Evolutionary conservation across 1,140 invertebrate species (phyloP).

Genomic region (Zophobas morio): DNA sequence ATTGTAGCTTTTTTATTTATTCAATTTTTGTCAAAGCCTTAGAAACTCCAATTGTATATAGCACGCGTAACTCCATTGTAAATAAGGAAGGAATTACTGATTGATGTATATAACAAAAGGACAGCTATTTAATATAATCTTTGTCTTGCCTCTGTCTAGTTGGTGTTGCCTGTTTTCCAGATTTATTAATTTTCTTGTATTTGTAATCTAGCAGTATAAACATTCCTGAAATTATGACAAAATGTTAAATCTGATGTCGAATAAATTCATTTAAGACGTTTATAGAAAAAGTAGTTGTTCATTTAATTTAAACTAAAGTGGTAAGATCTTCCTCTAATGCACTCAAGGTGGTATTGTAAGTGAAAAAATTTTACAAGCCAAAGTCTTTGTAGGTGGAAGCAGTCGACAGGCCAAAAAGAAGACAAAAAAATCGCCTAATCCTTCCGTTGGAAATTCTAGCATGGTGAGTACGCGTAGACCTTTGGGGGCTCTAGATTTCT

Average conservation of each 20-base stretch:
- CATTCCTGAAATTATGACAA: slow-evolving; percentile 52
- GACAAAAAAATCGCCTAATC: slow-evolving; percentile 67
- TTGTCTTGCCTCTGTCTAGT: slow-evolving; percentile 62
- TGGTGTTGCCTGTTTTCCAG: slow-evolving; percentile 50
- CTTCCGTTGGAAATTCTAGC: slow-evolving; percentile 51
- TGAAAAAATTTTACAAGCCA: slow-evolving; percentile 44
- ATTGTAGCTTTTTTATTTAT: slow-evolving; percentile 61
- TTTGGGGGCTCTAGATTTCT: too few relatives aligned
- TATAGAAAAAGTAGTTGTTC: slow-evolving; percentile 59
- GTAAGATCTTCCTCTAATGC: slow-evolving; percentile 60
- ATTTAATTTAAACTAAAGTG: slow-evolving; percentile 48
- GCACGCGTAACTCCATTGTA: slow-evolving; percentile 38
- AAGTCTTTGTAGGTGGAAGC: slow-evolving; percentile 64
- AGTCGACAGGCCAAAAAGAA: slow-evolving; percentile 67
- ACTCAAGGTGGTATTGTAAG: slow-evolving; percentile 53
- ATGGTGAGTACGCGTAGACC: slow-evolving; percentile 51
- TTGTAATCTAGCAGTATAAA: slow-evolving; percentile 46
- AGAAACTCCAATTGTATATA: slow-evolving; percentile 16
- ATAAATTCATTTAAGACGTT: slow-evolving; percentile 66
- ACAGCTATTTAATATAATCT: slow-evolving; percentile 29
- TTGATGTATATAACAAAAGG: slow-evolving; percentile 29
- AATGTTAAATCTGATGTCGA: slow-evolving; percentile 63
- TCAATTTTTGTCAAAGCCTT: slow-evolving; percentile 51
- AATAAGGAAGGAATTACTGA: slow-evolving; percentile 29
- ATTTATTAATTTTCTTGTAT: slow-evolving; percentile 49